A percentile compares a stretch with the other conserved stretches of the same genome.
These are phyloP conservation scores for Cetonia aurata DNA, from an alignment of 2,888 invertebrate genomes.

Conservation along the genomic window DNA sequence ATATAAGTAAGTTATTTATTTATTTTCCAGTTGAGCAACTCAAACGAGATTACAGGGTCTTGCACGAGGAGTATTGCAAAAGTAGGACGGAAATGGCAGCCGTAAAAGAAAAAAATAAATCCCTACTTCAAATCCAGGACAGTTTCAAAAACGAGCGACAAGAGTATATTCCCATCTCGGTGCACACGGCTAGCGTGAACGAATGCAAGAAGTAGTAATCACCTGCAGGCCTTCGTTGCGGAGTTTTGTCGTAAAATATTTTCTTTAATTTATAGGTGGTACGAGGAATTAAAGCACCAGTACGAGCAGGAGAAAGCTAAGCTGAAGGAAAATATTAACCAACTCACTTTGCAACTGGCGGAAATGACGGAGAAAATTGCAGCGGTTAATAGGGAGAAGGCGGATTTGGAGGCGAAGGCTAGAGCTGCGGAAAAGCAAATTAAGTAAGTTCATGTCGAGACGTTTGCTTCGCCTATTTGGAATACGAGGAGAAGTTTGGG, in stretches of 20 bases:
- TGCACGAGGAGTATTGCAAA: slow-evolving; percentile 74
- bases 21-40: slow-evolving; percentile 71
- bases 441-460: slow-evolving; percentile 57
- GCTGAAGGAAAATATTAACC: slow-evolving; percentile 69
- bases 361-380: slow-evolving; percentile 69
- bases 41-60: slow-evolving; percentile 75
- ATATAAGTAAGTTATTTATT: slow-evolving; percentile 12
- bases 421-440: slow-evolving; percentile 69
- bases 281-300: slow-evolving; percentile 81
- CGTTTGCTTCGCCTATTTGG: background rate
- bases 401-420: slow-evolving; percentile 69
- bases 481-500: background rate
- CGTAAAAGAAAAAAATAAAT: slow-evolving; percentile 72
- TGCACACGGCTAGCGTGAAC: slow-evolving; percentile 77
- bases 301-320: slow-evolving; percentile 78
- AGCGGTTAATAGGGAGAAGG: slow-evolving; percentile 65
- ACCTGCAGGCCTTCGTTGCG: background rate
- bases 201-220: slow-evolving; percentile 76
- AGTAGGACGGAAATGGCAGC: slow-evolving; percentile 72
- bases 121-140: slow-evolving; percentile 69
- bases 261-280: slow-evolving; percentile 67
- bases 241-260: slow-evolving; percentile 35
- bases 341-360: slow-evolving; percentile 66
- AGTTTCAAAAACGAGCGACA: slow-evolving; percentile 70
- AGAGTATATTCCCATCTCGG: slow-evolving; percentile 73